Conservation (phyloP, 2,113 vertebrate genomes). For the Gambusia affinis region DNA sequence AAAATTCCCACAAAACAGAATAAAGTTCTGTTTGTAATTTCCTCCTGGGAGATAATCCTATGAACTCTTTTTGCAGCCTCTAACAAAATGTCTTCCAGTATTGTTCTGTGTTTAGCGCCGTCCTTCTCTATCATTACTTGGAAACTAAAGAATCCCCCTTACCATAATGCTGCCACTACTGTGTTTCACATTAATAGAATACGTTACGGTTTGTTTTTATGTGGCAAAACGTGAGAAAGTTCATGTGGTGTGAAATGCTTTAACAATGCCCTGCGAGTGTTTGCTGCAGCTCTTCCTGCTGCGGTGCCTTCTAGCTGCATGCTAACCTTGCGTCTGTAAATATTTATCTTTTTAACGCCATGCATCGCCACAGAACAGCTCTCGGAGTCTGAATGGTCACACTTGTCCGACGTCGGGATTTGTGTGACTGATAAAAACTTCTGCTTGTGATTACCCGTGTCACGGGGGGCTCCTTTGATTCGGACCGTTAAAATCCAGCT, state of each 20-base stretch:
- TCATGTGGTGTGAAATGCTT: background rate
- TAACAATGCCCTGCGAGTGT: background rate
- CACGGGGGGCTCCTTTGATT: conserved; percentile 28
- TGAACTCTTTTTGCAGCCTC: too few relatives aligned
- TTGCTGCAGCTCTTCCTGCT: background rate
- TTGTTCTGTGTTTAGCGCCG: too few relatives aligned
- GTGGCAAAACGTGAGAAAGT: background rate
- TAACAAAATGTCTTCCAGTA: too few relatives aligned
- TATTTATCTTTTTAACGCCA: conserved; percentile 13
- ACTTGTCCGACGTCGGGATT: background rate
- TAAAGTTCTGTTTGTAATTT: background rate
- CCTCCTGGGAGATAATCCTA: too few relatives aligned
- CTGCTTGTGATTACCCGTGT: conserved; percentile 16
- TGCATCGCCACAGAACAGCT: background rate
- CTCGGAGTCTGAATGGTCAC: background rate
- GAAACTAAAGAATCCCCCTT: too few relatives aligned
- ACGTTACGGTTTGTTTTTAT: background rate
- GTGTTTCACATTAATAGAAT: too few relatives aligned
- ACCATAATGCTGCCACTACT: too few relatives aligned
- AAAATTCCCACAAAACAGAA: background rate
- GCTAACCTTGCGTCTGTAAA: background rate
- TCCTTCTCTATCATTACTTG: too few relatives aligned
- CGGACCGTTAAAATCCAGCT: background rate
- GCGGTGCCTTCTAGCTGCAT: background rate
- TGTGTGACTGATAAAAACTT: conserved; percentile 18